A percentile compares a stretch with the other conserved stretches of the same genome.
These are phyloP conservation scores for Seriola rivoliana DNA, from an alignment of 2,113 vertebrate genomes.

Conservation along the genomic window DNA sequence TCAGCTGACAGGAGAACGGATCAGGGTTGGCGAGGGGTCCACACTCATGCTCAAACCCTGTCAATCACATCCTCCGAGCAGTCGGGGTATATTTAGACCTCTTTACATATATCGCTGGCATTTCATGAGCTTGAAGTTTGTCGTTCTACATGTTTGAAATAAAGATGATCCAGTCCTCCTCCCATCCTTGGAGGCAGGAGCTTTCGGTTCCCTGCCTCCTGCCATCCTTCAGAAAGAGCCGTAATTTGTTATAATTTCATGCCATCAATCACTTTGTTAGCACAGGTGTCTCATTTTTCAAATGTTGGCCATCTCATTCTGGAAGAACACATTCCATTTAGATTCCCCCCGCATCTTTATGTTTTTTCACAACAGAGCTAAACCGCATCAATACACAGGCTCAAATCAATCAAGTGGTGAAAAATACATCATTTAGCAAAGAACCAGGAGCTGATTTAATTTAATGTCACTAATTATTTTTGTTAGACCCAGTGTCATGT, in stretches of 20 bases:
- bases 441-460: not conserved
- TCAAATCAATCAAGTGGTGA: not conserved
- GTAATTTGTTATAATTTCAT: constrained; percentile 33
- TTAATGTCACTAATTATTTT: no score
- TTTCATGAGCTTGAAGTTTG: not conserved
- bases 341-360: constrained; percentile 31
- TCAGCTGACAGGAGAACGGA: constrained; percentile 33
- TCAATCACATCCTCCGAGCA: constrained; percentile 45
- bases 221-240: not conserved
- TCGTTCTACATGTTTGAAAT: not conserved
- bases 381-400: not conserved
- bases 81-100: constrained; percentile 13
- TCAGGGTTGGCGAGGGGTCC: constrained; percentile 35
- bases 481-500: no score
- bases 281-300: constrained; percentile 44
- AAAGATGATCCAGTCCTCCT: not conserved
- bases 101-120: not conserved
- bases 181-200: not conserved
- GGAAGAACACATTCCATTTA: constrained; percentile 54
- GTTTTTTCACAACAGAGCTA: constrained; percentile 44
- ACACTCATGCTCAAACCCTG: constrained; percentile 1
- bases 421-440: not conserved
- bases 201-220: not conserved
- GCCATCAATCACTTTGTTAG: constrained; percentile 54
- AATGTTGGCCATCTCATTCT: constrained; percentile 46